These are phyloP conservation scores for Knipowitschia caucasica DNA, from an alignment of 2,797 vertebrate genomes.

Conservation along the genomic window DNA sequence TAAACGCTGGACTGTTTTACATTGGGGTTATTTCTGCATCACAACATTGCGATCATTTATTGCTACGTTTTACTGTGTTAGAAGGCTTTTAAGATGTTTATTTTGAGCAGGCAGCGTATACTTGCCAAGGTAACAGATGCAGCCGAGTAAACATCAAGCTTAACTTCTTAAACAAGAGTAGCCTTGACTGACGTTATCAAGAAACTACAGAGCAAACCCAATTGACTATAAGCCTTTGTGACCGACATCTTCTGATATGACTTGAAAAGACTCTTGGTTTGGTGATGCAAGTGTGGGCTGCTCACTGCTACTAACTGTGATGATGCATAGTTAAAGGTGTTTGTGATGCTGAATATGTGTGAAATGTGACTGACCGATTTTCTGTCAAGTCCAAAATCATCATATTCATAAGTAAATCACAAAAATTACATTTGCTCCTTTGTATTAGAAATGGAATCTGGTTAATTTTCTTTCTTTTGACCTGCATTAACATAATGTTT, in stretches of 20 bases:
- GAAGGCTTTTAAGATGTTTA: slow-evolving; percentile 9
- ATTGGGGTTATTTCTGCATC: too few relatives aligned
- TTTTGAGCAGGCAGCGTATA: neutral
- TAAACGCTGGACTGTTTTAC: neutral
- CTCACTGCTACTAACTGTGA: slow-evolving; percentile 50
- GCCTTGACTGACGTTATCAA: neutral
- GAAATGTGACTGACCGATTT: slow-evolving; percentile 38
- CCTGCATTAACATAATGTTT: too few relatives aligned
- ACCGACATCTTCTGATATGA: slow-evolving; percentile 28
- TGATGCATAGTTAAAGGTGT: slow-evolving; percentile 67
- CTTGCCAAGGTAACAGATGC: slow-evolving; percentile 24
- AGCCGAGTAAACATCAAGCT: slow-evolving; percentile 32
- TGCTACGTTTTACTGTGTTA: too few relatives aligned
- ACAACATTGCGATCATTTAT: neutral
- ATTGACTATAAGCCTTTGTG: slow-evolving; percentile 7
- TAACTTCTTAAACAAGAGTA: slow-evolving; percentile 10
- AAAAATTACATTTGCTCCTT: too few relatives aligned
- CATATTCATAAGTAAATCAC: too few relatives aligned
- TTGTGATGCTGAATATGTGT: slow-evolving; percentile 69
- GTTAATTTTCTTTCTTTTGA: neutral
- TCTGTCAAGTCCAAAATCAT: too few relatives aligned
- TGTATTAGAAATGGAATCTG: neutral
- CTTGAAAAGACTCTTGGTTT: slow-evolving; percentile 51
- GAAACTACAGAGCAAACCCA: neutral
- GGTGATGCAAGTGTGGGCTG: slow-evolving; percentile 58